Conservation (phyloP, 2,888 invertebrate genomes). For the Tetranychus truncatus region DNA sequence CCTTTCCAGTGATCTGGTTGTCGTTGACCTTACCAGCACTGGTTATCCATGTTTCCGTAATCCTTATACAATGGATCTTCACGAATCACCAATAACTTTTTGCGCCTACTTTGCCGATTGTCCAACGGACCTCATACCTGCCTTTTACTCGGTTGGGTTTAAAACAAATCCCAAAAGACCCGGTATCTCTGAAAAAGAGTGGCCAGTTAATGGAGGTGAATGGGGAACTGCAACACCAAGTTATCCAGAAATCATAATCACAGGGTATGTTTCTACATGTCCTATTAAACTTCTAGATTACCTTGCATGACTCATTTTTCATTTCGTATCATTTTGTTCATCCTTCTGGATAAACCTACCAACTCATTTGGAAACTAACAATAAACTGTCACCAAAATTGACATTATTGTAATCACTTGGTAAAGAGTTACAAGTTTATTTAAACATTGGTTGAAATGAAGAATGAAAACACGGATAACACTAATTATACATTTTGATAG, state of each 20-base stretch:
- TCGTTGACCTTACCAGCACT: constrained; percentile 80
- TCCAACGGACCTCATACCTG: constrained; percentile 90
- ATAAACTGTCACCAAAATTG: not conserved
- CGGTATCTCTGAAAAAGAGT: constrained; percentile 74
- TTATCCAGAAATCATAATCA: constrained; percentile 92
- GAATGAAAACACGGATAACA: too few species aligned
- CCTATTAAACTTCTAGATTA: not conserved
- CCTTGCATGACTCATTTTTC: constrained; percentile 2
- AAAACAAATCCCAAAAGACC: constrained; percentile 32
- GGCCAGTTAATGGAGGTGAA: constrained; percentile 91
- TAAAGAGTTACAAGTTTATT: too few species aligned
- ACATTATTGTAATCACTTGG: not conserved
- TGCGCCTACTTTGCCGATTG: constrained; percentile 94
- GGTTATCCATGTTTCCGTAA: constrained; percentile 98
- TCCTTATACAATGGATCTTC: constrained; percentile 98
- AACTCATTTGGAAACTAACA: not conserved
- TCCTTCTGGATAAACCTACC: not conserved
- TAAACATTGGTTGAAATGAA: too few species aligned
- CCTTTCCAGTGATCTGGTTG: constrained; percentile 89
- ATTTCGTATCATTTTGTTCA: constrained; percentile 8
- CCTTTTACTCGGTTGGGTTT: constrained; percentile 82
- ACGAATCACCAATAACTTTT: constrained; percentile 94
- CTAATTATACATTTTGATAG: too few species aligned
- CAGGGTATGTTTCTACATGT: constrained; percentile 42
- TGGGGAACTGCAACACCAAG: constrained; percentile 89